phyloP scores from a whole-genome alignment of 2,113 vertebrate species.

The Scartelaos histophorus region DNA sequence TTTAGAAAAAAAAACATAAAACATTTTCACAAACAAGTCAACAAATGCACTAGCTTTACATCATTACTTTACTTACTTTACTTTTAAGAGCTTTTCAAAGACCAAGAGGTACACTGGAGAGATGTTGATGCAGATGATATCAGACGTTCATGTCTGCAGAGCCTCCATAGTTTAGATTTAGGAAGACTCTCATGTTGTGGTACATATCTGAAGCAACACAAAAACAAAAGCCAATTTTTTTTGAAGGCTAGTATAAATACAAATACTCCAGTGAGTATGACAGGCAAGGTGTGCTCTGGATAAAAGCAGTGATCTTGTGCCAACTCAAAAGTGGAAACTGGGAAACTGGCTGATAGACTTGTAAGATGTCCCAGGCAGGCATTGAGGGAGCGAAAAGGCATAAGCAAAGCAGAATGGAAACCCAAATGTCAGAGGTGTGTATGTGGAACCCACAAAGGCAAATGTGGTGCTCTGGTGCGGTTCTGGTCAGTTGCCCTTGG shows the following conservation, averaged over 20 bases:
- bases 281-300: slow-evolving; percentile 76
- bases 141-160: not conserved
- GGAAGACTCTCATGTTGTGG: slow-evolving; percentile 49
- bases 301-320: slow-evolving; percentile 77
- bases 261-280: slow-evolving; percentile 76
- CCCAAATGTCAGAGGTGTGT: slow-evolving; percentile 30
- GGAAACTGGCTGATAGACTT: slow-evolving; percentile 81
- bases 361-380: slow-evolving; percentile 82
- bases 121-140: slow-evolving; percentile 21
- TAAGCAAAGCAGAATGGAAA: slow-evolving; percentile 51
- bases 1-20: not conserved
- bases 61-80: too few relatives aligned
- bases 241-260: slow-evolving; percentile 80
- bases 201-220: slow-evolving; percentile 61
- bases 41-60: too few relatives aligned
- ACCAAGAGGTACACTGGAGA: not conserved
- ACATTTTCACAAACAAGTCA: not conserved
- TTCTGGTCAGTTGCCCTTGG: slow-evolving; percentile 85
- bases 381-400: slow-evolving; percentile 40
- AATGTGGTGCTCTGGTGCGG: slow-evolving; percentile 72
- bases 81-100: not conserved
- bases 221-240: slow-evolving; percentile 65
- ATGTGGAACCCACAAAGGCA: slow-evolving; percentile 26
- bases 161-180: slow-evolving; percentile 30
- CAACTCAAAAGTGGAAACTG: slow-evolving; percentile 45